A percentile compares a stretch with the other conserved stretches of the same genome.
Conservation (phyloP, 2,888 invertebrate genomes). For the Rambutsinella grinnellia region DNA sequence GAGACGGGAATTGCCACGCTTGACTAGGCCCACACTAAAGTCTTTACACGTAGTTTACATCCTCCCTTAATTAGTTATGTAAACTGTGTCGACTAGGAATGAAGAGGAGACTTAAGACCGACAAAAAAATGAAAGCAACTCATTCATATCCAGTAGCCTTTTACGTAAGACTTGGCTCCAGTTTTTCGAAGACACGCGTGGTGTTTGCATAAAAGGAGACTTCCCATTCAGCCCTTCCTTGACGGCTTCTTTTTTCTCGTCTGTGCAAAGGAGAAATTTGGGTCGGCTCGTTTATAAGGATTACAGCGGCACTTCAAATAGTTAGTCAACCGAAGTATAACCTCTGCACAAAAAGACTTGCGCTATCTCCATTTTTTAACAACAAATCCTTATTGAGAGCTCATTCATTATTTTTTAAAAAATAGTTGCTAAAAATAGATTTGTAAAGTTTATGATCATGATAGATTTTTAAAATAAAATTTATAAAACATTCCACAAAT, state of each 20-base stretch:
- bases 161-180: not conserved
- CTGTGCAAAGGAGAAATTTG: conserved; percentile 5
- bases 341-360: no score
- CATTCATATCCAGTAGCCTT: no score
- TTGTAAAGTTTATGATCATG: no score
- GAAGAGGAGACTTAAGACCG: not conserved
- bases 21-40: no score
- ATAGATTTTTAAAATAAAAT: no score
- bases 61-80: conserved; percentile 23
- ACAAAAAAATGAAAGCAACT: not conserved
- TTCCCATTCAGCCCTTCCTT: not conserved
- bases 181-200: conserved; percentile 50
- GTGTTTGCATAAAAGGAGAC: conserved; percentile 39
- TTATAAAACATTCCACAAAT: no score
- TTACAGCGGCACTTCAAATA: conserved; percentile 46
- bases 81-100: not conserved
- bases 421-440: no score
- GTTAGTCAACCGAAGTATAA: conserved; percentile 47
- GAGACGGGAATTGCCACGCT: no score
- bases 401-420: no score
- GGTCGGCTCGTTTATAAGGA: conserved; percentile 57
- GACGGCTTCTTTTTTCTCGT: not conserved
- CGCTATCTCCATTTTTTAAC: no score
- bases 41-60: not conserved
- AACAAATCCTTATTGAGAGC: no score